phyloP scores from a whole-genome alignment of 1,140 invertebrate species.

The Semibalanus balanoides region DNA sequence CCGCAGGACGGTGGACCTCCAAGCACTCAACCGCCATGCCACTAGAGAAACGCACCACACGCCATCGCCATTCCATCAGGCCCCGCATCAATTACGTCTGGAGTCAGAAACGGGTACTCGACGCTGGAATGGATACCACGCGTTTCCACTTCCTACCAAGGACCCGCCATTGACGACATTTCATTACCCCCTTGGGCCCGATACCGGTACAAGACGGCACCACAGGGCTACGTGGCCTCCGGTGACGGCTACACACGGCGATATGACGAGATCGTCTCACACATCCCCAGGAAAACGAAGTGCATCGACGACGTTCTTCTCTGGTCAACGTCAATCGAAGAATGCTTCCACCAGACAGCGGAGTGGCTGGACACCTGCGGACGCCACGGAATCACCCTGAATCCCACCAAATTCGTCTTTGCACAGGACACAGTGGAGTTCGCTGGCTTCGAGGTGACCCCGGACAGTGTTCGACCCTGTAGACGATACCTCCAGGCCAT shows the following conservation, averaged over 20 bases:
- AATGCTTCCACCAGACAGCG: not conserved
- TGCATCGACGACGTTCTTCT: not conserved
- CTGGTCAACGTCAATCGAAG: not conserved
- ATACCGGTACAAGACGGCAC: not conserved
- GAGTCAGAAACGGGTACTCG: not conserved
- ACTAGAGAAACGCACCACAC: conserved; percentile 7
- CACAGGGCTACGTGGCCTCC: conserved; percentile 1
- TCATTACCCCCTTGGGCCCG: conserved; percentile 5
- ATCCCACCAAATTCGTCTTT: not conserved
- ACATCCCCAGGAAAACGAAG: not conserved
- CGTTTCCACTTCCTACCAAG: not conserved
- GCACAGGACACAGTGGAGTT: not conserved
- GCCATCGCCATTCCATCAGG: conserved; percentile 7
- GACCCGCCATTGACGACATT: not conserved
- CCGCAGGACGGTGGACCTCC: not conserved
- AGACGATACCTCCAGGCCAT: not conserved
- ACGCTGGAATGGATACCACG: not conserved
- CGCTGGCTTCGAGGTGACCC: not conserved
- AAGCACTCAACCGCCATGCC: not conserved
- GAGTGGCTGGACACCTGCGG: not conserved
- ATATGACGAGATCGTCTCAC: conserved; percentile 8
- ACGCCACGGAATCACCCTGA: not conserved
- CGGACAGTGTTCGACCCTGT: not conserved
- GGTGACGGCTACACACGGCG: conserved; percentile 5
- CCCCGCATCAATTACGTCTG: not conserved